These are phyloP conservation scores for Gryllus longicercus DNA, from an alignment of 2,888 invertebrate genomes.

Conservation along the genomic window DNA sequence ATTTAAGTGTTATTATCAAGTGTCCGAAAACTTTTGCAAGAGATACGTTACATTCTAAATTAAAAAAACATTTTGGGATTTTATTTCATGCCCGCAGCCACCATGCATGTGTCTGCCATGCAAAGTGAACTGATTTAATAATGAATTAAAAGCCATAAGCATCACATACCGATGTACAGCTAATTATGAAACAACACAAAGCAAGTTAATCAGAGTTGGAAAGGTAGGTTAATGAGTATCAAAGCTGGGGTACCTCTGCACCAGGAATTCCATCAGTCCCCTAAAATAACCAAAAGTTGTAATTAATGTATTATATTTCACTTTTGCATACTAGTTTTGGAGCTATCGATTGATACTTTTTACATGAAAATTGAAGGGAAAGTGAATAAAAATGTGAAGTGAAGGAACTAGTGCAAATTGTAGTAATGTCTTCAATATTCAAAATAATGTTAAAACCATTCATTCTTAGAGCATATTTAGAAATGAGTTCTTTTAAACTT, in stretches of 20 bases:
- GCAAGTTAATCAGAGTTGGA: conserved; percentile 27
- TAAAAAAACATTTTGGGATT: background rate
- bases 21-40: no score
- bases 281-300: conserved; percentile 55
- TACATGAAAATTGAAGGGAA: background rate
- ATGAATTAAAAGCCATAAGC: conserved; percentile 28
- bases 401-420: no score
- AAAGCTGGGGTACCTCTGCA: conserved; percentile 64
- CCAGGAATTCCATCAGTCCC: conserved; percentile 93
- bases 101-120: conserved; percentile 20
- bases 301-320: conserved; percentile 22
- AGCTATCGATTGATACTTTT: background rate
- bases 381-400: background rate
- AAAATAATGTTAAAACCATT: no score
- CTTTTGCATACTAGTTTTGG: conserved; percentile 19
- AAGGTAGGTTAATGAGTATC: conserved; percentile 28
- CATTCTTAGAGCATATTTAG: no score
- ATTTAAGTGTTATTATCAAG: no score
- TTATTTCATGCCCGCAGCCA: conserved; percentile 26
- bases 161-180: conserved; percentile 23
- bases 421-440: no score
- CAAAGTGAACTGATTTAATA: background rate
- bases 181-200: conserved; percentile 25
- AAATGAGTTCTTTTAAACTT: no score
- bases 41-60: background rate